Percentiles rank a stretch among this genome's conserved stretches.
Conservation (phyloP, 2,888 invertebrate genomes). For the Cerastis leucographa region DNA sequence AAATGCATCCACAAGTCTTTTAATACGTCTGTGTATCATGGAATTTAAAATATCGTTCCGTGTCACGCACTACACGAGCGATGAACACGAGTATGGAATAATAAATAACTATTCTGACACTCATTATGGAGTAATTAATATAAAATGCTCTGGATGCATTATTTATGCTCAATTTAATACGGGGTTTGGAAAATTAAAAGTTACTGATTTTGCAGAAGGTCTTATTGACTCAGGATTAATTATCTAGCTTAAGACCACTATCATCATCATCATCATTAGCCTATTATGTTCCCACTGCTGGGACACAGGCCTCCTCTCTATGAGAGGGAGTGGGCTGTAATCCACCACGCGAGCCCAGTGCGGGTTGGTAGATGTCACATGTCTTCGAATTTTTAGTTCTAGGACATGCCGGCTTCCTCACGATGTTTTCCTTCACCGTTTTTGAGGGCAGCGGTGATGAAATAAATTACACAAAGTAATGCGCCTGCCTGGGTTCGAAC, state of each 20-base stretch:
- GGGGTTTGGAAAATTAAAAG: constrained; percentile 32
- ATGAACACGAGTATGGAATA: constrained; percentile 72
- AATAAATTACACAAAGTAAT: no score
- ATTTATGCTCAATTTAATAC: constrained; percentile 72
- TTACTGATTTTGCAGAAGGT: constrained; percentile 18
- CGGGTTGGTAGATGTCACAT: no score
- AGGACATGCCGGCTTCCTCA: no score
- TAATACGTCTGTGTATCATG: constrained; percentile 61
- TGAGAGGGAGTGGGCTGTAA: no score
- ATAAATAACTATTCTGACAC: constrained; percentile 82
- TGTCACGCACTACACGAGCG: constrained; percentile 76
- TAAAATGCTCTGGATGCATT: constrained; percentile 80
- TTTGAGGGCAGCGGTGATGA: no score
- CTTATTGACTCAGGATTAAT: constrained; percentile 7
- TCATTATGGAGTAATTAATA: constrained; percentile 85
- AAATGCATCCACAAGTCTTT: constrained; percentile 51
- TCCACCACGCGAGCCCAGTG: no score
- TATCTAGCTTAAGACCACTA: background rate
- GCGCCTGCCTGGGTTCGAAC: no score
- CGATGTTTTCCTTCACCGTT: no score
- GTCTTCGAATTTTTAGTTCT: no score
- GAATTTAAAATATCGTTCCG: constrained; percentile 78
- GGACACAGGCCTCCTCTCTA: no score
- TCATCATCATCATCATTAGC: no score
- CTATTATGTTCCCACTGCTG: no score